Conservation (phyloP, 2,113 vertebrate genomes). For the Vidua macroura region DNA sequence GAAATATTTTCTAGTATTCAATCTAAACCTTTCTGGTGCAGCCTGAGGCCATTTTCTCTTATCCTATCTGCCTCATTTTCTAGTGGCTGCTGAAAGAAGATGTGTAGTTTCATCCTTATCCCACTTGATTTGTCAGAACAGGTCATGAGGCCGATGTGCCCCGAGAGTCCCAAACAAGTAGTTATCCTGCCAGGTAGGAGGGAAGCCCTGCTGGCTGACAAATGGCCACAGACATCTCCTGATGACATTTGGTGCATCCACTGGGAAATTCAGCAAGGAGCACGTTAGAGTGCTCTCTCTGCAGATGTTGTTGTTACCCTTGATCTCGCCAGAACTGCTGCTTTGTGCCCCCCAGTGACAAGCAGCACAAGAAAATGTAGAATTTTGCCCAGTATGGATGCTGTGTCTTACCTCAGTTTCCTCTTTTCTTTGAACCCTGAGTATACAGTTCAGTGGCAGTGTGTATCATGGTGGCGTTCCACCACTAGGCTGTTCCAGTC, state of each 20-base stretch:
- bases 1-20: background rate
- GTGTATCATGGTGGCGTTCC: background rate
- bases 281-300: background rate
- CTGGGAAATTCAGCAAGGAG: background rate
- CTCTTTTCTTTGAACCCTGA: background rate
- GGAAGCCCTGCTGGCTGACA: background rate
- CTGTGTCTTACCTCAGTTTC: background rate
- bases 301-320: accelerated
- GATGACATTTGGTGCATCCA: background rate
- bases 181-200: background rate
- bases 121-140: accelerated
- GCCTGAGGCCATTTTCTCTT: background rate
- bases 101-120: background rate
- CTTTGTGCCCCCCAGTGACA: background rate
- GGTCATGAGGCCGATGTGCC: background rate
- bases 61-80: background rate
- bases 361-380: background rate
- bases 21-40: background rate
- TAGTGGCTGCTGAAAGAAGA: background rate
- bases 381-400: background rate
- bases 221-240: background rate
- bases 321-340: background rate
- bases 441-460: too few species aligned
- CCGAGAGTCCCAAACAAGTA: background rate
- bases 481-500: background rate